Percentiles rank a stretch among this genome's conserved stretches.
Conservation (phyloP, 2,113 vertebrate species). For the Arizona elegans region DNA sequence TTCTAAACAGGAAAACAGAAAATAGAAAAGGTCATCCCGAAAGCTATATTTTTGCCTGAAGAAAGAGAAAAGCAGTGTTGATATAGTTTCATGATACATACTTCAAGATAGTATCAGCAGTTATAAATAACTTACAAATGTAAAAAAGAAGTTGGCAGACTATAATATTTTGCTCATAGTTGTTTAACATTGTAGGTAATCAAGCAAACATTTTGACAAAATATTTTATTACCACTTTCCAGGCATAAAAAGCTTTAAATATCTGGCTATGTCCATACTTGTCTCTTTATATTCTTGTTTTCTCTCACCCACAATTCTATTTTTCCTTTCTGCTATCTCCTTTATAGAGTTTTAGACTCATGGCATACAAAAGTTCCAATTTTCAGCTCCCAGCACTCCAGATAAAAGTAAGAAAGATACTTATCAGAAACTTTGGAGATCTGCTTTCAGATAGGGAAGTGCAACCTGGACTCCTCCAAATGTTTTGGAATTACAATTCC, state of each 20-base stretch:
- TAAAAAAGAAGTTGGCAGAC: rapidly evolving
- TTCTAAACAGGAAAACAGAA: background rate
- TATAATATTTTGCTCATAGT: constrained; percentile 1
- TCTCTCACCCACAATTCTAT: background rate
- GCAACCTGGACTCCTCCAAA: background rate
- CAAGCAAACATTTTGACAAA: background rate
- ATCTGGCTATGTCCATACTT: background rate
- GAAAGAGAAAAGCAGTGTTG: constrained; percentile 18
- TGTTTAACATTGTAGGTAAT: constrained; percentile 11
- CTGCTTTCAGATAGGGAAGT: background rate
- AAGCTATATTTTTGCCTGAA: background rate
- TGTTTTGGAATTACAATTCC: background rate
- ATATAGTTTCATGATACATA: background rate
- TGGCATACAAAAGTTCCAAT: background rate
- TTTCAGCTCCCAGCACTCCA: background rate
- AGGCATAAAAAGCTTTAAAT: background rate
- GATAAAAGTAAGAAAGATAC: background rate
- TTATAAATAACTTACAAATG: constrained; percentile 4
- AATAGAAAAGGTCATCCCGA: background rate
- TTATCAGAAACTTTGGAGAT: background rate
- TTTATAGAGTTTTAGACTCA: background rate
- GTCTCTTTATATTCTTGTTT: background rate
- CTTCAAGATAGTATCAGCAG: constrained; percentile 1
- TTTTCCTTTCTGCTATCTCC: background rate
- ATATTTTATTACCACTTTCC: background rate